Evolutionary conservation across 2,888 invertebrate species (phyloP).

Genomic region (Diachrysia chrysitis): DNA sequence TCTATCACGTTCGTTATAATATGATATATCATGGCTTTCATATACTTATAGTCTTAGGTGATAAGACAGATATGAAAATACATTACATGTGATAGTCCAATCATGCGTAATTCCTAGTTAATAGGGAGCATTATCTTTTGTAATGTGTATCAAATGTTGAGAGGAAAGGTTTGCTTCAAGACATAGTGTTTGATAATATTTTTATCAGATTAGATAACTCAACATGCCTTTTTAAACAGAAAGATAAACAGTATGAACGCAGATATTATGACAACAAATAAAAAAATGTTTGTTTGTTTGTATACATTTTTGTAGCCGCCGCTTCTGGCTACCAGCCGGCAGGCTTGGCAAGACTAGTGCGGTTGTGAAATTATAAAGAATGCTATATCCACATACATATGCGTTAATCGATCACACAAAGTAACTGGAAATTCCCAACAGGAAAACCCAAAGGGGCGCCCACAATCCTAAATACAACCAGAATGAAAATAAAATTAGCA

Average conservation of each 20-base stretch:
- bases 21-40: background rate
- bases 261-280: too few species aligned
- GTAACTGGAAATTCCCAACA: background rate
- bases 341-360: background rate
- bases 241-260: background rate
- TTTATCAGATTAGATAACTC: background rate
- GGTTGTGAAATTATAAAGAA: background rate
- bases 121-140: background rate
- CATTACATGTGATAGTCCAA: background rate
- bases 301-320: too few species aligned
- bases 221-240: background rate
- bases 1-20: background rate
- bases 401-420: background rate
- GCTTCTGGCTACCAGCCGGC: too few species aligned
- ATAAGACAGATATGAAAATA: conserved; percentile 1
- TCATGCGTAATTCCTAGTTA: background rate
- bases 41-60: background rate
- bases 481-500: too few species aligned
- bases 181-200: background rate
- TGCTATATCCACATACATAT: background rate
- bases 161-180: background rate
- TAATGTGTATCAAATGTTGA: background rate
- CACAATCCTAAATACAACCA: too few species aligned
- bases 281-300: background rate
- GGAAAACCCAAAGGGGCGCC: background rate